phyloP scores from a whole-genome alignment of 2,113 vertebrate genomes.

The Passer montanus region DNA sequence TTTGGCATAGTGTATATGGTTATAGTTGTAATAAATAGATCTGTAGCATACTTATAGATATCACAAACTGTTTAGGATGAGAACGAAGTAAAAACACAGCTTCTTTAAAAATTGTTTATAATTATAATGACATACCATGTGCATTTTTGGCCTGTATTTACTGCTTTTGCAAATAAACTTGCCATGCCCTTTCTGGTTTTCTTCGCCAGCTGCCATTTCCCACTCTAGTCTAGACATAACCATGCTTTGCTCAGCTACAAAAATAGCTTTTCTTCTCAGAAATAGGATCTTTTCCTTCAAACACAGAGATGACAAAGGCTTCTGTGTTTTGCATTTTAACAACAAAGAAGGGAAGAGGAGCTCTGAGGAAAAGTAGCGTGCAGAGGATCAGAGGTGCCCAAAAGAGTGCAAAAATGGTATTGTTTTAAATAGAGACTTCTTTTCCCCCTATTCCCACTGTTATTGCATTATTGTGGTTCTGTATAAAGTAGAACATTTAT shows the following conservation, averaged over 20 bases:
- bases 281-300: background rate
- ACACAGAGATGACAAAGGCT: background rate
- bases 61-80: background rate
- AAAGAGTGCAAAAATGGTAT: background rate
- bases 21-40: background rate
- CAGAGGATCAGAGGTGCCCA: background rate
- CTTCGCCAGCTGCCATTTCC: background rate
- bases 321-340: background rate
- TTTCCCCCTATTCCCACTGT: rapidly evolving
- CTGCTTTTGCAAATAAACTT: background rate
- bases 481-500: background rate
- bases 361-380: background rate
- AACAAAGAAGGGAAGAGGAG: background rate
- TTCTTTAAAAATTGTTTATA: background rate
- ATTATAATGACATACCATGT: background rate
- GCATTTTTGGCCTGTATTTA: background rate
- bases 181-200: background rate
- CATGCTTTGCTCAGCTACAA: background rate
- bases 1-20: background rate
- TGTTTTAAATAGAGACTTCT: background rate
- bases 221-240: background rate
- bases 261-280: background rate
- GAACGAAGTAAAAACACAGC: background rate
- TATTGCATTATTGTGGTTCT: background rate
- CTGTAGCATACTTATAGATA: background rate